Conservation (phyloP, 2,113 vertebrate genomes). For the Aplodontia rufa region DNA sequence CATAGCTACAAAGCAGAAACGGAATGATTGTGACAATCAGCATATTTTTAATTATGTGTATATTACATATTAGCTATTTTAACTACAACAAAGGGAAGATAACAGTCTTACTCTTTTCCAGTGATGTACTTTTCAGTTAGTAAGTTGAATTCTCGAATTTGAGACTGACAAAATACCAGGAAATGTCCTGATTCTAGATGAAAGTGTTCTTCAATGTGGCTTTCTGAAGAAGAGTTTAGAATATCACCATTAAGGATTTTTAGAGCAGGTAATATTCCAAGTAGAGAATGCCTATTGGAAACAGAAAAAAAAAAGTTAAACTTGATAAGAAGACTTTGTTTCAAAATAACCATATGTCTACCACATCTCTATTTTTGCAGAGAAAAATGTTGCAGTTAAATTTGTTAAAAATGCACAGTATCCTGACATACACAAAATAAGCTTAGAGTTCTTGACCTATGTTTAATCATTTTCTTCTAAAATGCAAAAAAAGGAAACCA, state of each 20-base stretch:
- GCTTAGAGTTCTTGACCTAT: neutral
- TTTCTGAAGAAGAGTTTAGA: constrained; percentile 64
- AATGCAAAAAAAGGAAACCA: too few relatives aligned
- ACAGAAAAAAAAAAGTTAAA: constrained; percentile 12
- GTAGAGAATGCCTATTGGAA: constrained; percentile 85
- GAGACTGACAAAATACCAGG: constrained; percentile 87
- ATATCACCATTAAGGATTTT: constrained; percentile 85
- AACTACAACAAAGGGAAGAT: constrained; percentile 18
- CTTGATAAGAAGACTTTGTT: neutral
- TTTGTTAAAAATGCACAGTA: neutral
- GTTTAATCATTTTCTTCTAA: neutral
- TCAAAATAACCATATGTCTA: neutral
- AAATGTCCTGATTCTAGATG: constrained; percentile 81
- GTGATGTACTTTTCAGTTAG: constrained; percentile 80
- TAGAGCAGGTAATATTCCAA: constrained; percentile 84
- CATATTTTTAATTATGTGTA: neutral
- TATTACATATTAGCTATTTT: neutral
- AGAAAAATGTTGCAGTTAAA: constrained; percentile 24
- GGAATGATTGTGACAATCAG: neutral
- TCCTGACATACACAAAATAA: neutral
- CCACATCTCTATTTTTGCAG: neutral
- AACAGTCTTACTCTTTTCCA: constrained; percentile 84
- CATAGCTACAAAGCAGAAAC: neutral
- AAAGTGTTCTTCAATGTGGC: constrained; percentile 62
- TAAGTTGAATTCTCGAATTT: constrained; percentile 85